Base-by-base conservation (phyloP, 1,140 invertebrate genomes). In the Drosophila biarmipes region DNA sequence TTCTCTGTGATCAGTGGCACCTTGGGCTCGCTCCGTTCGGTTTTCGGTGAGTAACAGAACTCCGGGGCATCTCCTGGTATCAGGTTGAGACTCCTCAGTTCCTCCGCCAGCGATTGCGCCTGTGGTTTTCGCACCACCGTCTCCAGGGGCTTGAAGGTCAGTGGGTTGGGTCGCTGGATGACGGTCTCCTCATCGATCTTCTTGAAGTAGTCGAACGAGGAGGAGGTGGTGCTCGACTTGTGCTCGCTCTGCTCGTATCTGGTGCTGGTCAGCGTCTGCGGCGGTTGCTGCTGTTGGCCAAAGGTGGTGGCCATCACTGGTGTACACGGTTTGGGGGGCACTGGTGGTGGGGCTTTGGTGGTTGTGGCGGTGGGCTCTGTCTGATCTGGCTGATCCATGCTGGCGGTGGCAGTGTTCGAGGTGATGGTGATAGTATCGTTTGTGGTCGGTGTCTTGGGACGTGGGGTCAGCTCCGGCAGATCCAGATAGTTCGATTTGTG, bases 31-130 rank as follows among this genome's bases (percentile, higher is more conserved):
- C 24, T 52, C 19, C 67, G 40, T 14, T 93, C 93, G 0, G 91
- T 73, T 76, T 94, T 95, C 3, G 95, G 94, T 29, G 94, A 93
- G 69, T 93, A 96, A 37, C 94, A 94, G 17, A 96, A 95, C 92
- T 96, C 94, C n/a, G 95, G 95, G 10, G 95, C 95, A 24, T 95
- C 94, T 86, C 95, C 96, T 0, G 95, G 95, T 56, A 94, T 93
- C 0, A 96, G 73, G 85, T 94, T 93, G 40, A 95, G 93, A 66
- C 94, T 93, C 46, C 90, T 73, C 14, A 91, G 72, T 42, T 91
- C 90, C 61, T 90, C 73, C 27, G 78, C 76, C 42, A 85, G 66
- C 14, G 57, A 80, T 37, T 69, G 73, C 0, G 74, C 74, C n/a
- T 64, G 69, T 21, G 77, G 75, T 38, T 84, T 53, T 29, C 80